Conservation (phyloP, 2,888 invertebrate species). For the Glyphotaelius pellucidus region DNA sequence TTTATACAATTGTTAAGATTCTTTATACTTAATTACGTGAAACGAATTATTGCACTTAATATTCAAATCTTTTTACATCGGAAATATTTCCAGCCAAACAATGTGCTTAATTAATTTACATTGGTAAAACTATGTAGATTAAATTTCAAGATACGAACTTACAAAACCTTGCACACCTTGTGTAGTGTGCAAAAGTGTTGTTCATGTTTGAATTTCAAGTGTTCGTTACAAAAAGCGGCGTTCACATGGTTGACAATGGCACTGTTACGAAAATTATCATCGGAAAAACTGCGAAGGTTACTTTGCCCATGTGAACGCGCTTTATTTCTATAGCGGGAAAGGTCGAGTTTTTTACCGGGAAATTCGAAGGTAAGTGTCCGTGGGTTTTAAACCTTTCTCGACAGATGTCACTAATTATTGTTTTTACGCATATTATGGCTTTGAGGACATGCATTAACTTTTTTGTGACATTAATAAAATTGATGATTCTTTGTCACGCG, state of each 20-base stretch:
- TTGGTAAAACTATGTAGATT: conserved; percentile 33
- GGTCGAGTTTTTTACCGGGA: conserved; percentile 48
- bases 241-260: conserved; percentile 60
- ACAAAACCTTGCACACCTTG: conserved; percentile 32
- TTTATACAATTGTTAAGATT: not conserved
- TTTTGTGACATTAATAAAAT: not conserved
- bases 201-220: not conserved
- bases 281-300: conserved; percentile 55
- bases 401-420: not conserved
- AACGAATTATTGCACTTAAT: conserved; percentile 19
- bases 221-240: conserved; percentile 45
- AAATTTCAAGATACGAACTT: conserved; percentile 19
- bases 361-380: conserved; percentile 31
- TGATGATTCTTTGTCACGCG: not conserved
- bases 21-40: not conserved
- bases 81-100: conserved; percentile 24
- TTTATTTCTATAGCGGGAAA: conserved; percentile 18
- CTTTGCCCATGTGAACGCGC: conserved; percentile 40
- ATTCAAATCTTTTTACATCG: not conserved
- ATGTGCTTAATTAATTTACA: conserved; percentile 37
- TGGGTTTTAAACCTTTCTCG: not conserved
- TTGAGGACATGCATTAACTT: not conserved
- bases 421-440: conserved; percentile 6
- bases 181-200: not conserved
- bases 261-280: conserved; percentile 62